Conservation (phyloP, 2,797 vertebrate species). For the Alcedo atthis region DNA sequence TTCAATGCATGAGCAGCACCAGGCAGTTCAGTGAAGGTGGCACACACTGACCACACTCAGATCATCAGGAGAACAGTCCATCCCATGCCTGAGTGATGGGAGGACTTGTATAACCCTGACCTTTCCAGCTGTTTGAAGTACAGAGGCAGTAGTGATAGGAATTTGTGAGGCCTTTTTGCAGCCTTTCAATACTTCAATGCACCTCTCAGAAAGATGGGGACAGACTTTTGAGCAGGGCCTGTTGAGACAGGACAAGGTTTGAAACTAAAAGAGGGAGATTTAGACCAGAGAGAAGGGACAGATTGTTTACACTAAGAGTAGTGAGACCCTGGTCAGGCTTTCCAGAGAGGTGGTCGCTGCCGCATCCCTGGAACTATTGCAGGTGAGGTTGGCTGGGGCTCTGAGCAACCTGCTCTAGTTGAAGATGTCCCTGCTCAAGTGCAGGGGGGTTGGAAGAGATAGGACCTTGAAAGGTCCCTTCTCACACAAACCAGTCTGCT, state of each 20-base stretch:
- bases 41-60: accelerated
- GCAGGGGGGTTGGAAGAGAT: no score
- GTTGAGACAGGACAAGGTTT: background rate
- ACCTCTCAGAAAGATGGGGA: background rate
- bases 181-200: background rate
- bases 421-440: no score
- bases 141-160: background rate
- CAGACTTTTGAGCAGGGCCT: background rate
- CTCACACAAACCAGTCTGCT: background rate
- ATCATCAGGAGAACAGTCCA: background rate
- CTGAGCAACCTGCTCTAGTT: no score
- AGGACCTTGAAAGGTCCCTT: background rate
- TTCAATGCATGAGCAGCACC: background rate
- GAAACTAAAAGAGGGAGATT: background rate
- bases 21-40: background rate
- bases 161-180: no score
- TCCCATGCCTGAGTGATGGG: background rate
- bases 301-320: background rate
- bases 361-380: background rate
- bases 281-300: background rate
- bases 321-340: background rate
- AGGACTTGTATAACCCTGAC: background rate
- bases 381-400: no score
- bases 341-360: background rate
- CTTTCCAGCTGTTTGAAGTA: background rate